Conservation (phyloP, 2,797 vertebrate genomes). For the Microhierax caerulescens region DNA sequence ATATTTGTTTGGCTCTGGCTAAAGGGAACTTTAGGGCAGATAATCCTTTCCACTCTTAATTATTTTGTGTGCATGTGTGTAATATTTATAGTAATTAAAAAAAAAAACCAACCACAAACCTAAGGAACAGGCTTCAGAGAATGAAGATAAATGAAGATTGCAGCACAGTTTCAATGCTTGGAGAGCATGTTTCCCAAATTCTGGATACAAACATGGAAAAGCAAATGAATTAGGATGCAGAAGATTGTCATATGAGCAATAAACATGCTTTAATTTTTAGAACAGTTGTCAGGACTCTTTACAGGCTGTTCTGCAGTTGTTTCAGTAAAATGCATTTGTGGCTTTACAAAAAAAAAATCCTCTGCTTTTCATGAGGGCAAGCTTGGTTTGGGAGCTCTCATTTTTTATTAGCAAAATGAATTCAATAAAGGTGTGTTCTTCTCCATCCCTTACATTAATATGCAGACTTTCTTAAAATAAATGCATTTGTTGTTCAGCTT, state of each 20-base stretch:
- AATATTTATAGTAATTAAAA: background rate
- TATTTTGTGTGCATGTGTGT: too few relatives aligned
- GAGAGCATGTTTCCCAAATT: background rate
- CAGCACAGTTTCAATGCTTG: background rate
- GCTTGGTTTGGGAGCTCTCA: background rate
- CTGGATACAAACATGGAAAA: background rate
- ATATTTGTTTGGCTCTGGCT: background rate
- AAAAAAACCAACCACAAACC: too few relatives aligned
- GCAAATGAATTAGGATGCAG: background rate
- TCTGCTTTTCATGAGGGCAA: background rate
- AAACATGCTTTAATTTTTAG: background rate
- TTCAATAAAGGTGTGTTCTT: background rate
- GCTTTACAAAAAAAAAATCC: background rate
- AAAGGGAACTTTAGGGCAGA: background rate
- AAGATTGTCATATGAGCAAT: background rate
- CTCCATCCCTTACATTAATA: background rate
- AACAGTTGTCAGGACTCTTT: background rate
- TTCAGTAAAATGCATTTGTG: background rate
- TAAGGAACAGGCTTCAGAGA: background rate
- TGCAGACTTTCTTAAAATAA: background rate
- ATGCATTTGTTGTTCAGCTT: background rate
- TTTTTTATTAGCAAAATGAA: background rate
- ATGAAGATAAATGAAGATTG: background rate
- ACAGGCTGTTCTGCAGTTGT: background rate
- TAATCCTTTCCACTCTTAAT: background rate